phyloP scores from a whole-genome alignment of 2,888 invertebrate species.

The Clivina fossor region DNA sequence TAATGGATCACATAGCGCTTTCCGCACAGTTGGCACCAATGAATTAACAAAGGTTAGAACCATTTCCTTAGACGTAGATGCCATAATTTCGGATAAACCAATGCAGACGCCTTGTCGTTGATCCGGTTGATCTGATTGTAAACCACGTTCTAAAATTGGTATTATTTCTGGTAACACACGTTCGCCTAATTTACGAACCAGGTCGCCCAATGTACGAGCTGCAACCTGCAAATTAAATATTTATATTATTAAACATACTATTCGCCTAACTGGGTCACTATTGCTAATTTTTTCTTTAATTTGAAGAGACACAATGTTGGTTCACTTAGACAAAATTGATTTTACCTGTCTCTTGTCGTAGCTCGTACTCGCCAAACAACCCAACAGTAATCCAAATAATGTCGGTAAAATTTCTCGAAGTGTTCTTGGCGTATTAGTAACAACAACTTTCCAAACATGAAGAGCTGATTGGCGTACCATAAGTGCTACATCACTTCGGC shows the following conservation, averaged over 20 bases:
- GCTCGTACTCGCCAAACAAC: constrained; percentile 93
- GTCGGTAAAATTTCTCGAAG: constrained; percentile 94
- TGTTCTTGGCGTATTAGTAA: constrained; percentile 96
- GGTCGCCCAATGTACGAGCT: constrained; percentile 92
- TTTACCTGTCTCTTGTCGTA: constrained; percentile 87
- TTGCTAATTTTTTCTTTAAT: too few species aligned
- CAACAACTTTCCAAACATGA: constrained; percentile 99
- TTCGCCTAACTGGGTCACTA: too few species aligned
- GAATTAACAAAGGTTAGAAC: constrained; percentile 87
- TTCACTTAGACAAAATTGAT: not conserved
- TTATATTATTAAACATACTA: too few species aligned
- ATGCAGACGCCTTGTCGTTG: constrained; percentile 98
- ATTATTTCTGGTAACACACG: constrained; percentile 97
- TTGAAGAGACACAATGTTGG: not conserved
- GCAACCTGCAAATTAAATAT: constrained; percentile 69
- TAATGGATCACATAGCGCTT: constrained; percentile 90
- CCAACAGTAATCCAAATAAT: constrained; percentile 85
- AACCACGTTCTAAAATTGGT: constrained; percentile 91
- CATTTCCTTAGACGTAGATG: constrained; percentile 93
- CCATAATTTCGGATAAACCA: constrained; percentile 96
- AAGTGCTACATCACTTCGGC: constrained; percentile 92
- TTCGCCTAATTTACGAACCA: constrained; percentile 96
- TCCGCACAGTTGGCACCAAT: constrained; percentile 90
- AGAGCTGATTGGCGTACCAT: constrained; percentile 97
- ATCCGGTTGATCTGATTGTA: constrained; percentile 88